A percentile compares a stretch with the other conserved stretches of the same genome.
Conservation (phyloP, 1,140 invertebrate species). For the Babylonia areolata region DNA sequence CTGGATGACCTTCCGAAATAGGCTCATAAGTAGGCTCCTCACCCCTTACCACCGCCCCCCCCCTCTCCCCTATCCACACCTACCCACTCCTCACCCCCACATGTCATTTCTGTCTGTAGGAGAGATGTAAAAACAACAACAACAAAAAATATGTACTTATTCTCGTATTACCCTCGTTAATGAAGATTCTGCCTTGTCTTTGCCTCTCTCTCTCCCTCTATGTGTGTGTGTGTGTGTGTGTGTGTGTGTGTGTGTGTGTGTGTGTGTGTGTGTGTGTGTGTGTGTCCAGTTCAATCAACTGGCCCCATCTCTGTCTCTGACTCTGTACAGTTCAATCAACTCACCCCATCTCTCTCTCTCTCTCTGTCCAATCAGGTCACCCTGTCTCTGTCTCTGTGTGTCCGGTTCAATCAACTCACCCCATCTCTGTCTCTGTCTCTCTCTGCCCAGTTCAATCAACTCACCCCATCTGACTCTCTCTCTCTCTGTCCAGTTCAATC, state of each 20-base stretch:
- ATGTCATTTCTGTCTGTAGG: no score
- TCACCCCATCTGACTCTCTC: neutral
- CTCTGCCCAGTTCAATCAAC: neutral
- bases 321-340: neutral
- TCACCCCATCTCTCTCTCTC: neutral
- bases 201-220: neutral
- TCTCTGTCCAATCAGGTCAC: neutral
- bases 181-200: no score
- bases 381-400: neutral
- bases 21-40: no score
- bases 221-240: neutral
- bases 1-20: no score
- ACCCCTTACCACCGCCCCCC: no score
- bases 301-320: neutral
- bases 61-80: no score
- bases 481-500: neutral
- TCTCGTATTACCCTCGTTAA: no score
- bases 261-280: slow-evolving; percentile 4
- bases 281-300: neutral
- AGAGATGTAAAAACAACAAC: no score
- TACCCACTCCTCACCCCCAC: no score
- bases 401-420: no score
- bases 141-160: no score
- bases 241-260: neutral
- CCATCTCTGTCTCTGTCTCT: neutral